phyloP scores from a whole-genome alignment of 1,140 invertebrate species.

The Drosophila baimaii region DNA sequence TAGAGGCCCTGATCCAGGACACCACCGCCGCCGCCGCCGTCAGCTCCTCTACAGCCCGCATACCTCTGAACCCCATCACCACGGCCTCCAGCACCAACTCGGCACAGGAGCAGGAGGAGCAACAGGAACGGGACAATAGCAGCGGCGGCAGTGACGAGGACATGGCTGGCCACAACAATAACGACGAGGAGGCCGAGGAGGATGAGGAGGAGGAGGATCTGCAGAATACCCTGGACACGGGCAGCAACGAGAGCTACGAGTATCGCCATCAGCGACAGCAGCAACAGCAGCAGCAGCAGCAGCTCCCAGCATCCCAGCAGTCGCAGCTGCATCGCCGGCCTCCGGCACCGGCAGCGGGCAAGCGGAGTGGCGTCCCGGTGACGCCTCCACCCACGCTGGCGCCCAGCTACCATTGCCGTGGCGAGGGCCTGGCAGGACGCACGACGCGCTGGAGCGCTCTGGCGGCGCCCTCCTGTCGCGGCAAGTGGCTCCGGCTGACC shows the following conservation, averaged over 20 bases:
- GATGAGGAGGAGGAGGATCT: conserved; percentile 59
- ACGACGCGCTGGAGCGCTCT: conserved; percentile 91
- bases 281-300: conserved; percentile 4
- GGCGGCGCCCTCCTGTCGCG: conserved; percentile 91
- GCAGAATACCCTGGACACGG: conserved; percentile 63
- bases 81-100: conserved; percentile 31
- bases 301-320: conserved; percentile 10
- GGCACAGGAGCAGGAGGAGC: conserved; percentile 25
- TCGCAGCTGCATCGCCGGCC: conserved; percentile 12
- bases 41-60: conserved; percentile 12
- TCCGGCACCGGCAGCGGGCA: conserved; percentile 10
- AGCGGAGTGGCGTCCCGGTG: conserved; percentile 28
- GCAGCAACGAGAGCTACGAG: conserved; percentile 59
- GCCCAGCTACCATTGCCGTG: conserved; percentile 90
- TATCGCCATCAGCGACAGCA: conserved; percentile 49
- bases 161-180: conserved; percentile 13
- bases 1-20: conserved; percentile 89
- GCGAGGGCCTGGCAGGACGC: conserved; percentile 89
- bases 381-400: conserved; percentile 53
- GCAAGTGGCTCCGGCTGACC: conserved; percentile 91
- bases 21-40: not conserved
- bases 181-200: conserved; percentile 37
- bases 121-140: conserved; percentile 31
- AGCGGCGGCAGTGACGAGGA: conserved; percentile 36
- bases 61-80: conserved; percentile 17